Evolutionary conservation across 2,888 invertebrate species (phyloP).

Genomic region (Eupithecia insigniata): DNA sequence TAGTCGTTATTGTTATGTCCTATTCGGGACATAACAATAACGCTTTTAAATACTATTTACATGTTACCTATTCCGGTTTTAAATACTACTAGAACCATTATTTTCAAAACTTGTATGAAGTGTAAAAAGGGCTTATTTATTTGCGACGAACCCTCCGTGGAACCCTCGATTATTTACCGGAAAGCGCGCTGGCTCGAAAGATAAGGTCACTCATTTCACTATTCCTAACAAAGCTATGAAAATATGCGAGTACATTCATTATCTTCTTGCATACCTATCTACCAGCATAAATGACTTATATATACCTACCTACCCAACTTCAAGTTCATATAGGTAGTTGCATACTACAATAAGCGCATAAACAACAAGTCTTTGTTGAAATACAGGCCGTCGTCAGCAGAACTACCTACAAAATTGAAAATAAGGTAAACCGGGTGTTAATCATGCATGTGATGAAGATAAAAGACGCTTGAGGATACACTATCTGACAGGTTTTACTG

Average conservation of each 20-base stretch:
- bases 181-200: background rate
- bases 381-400: constrained; percentile 14
- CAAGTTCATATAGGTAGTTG: background rate
- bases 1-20: too few relatives aligned
- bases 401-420: constrained; percentile 16
- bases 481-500: constrained; percentile 38
- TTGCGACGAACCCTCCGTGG: background rate
- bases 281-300: background rate
- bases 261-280: background rate
- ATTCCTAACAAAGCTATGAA: background rate
- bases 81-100: too few relatives aligned
- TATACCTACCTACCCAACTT: background rate
- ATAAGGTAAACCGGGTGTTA: constrained; percentile 29
- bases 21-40: too few relatives aligned
- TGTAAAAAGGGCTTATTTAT: background rate
- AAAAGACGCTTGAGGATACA: constrained; percentile 24
- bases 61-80: too few relatives aligned
- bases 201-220: background rate
- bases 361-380: constrained; percentile 14
- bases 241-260: background rate
- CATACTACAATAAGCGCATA: constrained; percentile 9
- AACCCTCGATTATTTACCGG: background rate
- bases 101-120: too few relatives aligned
- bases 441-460: constrained; percentile 33
- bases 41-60: too few relatives aligned